Evolutionary conservation across 2,113 vertebrate species (phyloP), one percentile per base, ranked within the genome.

Genomic region (Scophthalmus maximus): DNA sequence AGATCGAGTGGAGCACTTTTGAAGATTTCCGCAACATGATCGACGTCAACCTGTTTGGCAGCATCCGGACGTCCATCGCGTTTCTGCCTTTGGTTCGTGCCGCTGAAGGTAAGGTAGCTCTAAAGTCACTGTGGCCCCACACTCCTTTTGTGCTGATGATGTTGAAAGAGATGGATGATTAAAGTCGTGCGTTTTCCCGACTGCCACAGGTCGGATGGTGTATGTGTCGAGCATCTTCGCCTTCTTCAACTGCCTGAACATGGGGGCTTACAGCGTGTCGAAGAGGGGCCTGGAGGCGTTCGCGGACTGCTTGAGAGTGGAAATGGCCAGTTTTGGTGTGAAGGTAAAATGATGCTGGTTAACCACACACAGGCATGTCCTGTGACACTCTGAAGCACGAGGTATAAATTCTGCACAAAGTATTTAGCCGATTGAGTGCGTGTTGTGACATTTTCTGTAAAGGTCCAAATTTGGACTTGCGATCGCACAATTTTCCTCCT

Each of bases 281-380:
- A 95, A 95, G 50, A 90, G 94, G 75, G 95, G 93, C n/a, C 87
- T 95, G 87, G 94, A 95, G 87, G 94, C 90, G 0, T 95, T 95
- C 8, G 94, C 93, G 2, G 95, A 95, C 57, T 93, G 91, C 29
- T 62, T 95, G 12, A 89, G 95, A 78, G 87, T 94, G 25, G 94
- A 95, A 85, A 94, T 95, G 94, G 92, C 86, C 80, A 92, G 92
- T 55, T 95, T 95, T 57, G 94, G 90, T 8, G 93, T 95, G 1
- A 89, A 79, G 94, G 95, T 95, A 76, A 75, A 0, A 0, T n/a
- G 3, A 36, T 0, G 0, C 3, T 46, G 29, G 25, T 47, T 22
- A 68, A 36, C 10, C 10, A 6, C 44, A 50, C n/a, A 50, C 6
- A 46, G 2, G 11, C 36, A 38, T 3, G 8, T 29, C 47, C 10